A percentile compares a stretch with the other conserved stretches of the same genome.
phyloP scores from a whole-genome alignment of 2,888 invertebrate species.

The Cerastis leucographa region DNA sequence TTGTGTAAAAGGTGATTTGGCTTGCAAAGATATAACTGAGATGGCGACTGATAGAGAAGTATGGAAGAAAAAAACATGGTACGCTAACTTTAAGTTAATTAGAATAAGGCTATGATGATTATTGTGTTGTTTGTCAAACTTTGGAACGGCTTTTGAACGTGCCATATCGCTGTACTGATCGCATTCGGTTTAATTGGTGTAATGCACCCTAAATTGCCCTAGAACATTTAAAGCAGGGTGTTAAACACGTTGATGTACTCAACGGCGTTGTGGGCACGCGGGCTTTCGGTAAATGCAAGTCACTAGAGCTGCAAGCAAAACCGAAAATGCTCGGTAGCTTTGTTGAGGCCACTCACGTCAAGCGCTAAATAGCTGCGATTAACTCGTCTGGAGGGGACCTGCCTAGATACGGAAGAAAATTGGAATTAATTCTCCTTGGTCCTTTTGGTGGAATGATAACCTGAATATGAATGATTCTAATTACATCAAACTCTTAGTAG shows the following conservation, averaged over 20 bases:
- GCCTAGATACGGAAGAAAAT: background rate
- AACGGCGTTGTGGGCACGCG: background rate
- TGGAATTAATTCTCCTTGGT: background rate
- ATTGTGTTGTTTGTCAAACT: background rate
- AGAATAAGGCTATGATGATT: background rate
- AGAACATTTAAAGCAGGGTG: background rate
- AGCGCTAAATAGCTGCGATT: background rate
- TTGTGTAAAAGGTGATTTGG: too few relatives aligned
- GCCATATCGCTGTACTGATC: too few relatives aligned
- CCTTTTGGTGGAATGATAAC: background rate
- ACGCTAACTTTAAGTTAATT: background rate
- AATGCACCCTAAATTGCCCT: background rate
- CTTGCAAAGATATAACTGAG: too few relatives aligned
- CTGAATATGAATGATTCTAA: background rate
- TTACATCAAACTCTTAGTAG: background rate
- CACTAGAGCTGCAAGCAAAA: slow-evolving; percentile 7
- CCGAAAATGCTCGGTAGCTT: background rate
- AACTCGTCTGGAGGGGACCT: background rate
- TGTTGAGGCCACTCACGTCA: background rate
- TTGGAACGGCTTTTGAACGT: too few relatives aligned
- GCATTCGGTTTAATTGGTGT: background rate
- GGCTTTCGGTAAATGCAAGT: background rate
- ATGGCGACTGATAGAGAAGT: background rate
- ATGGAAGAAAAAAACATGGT: background rate
- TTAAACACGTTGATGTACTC: background rate